phyloP scores from a whole-genome alignment of 2,888 invertebrate genomes.

The Drosophila subquinaria region DNA sequence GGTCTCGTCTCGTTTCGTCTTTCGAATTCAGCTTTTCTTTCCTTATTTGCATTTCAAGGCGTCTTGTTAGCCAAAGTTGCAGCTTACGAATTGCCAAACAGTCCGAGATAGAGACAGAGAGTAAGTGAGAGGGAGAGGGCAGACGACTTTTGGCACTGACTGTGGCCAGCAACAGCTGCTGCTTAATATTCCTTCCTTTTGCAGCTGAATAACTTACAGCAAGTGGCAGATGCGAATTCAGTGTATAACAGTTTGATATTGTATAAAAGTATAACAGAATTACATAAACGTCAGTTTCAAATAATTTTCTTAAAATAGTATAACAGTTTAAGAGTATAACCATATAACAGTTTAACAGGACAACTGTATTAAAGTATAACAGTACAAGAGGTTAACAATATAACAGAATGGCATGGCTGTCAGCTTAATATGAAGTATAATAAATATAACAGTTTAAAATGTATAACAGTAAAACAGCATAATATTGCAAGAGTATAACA shows the following conservation, averaged over 20 bases:
- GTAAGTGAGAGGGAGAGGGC: not conserved
- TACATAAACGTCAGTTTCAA: too few relatives aligned
- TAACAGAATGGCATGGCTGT: too few relatives aligned
- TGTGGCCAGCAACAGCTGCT: conserved; percentile 31
- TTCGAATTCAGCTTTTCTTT: conserved; percentile 3
- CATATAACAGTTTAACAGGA: too few relatives aligned
- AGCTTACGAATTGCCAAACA: conserved; percentile 5
- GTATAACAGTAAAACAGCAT: too few relatives aligned
- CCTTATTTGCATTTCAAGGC: conserved; percentile 62
- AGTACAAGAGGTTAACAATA: not conserved
- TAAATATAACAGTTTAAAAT: not conserved
- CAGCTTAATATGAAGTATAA: not conserved
- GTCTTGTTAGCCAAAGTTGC: conserved; percentile 54
- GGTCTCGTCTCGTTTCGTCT: conserved; percentile 9
- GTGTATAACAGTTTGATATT: not conserved
- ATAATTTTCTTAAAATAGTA: too few relatives aligned
- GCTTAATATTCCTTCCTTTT: not conserved
- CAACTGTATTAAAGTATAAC: not conserved
- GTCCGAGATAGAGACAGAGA: not conserved
- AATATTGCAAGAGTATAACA: too few relatives aligned
- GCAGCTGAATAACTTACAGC: conserved; percentile 5
- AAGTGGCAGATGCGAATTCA: not conserved
- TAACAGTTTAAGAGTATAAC: not conserved
- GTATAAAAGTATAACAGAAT: not conserved
- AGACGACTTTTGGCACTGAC: conserved; percentile 20